Percentiles rank a stretch among this genome's conserved stretches.
Evolutionary conservation across 92 coral and sea anemone genomes (phyloP).

Genomic region (Isaurus tuberculatus): DNA sequence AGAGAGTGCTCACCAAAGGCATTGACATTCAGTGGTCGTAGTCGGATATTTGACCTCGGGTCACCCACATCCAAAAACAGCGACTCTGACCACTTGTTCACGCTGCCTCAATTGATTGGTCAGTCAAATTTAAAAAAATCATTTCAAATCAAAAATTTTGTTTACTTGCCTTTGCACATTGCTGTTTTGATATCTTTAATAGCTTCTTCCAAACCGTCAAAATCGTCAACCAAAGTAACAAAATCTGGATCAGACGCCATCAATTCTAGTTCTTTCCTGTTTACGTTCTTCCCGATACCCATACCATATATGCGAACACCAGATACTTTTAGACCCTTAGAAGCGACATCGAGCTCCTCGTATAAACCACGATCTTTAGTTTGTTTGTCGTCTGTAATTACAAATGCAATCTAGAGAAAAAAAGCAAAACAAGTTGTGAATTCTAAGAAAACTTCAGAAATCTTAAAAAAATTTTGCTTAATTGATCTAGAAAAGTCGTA

Average conservation of each 20-base stretch:
- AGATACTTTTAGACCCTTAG: slow-evolving; percentile 1
- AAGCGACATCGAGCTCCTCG: slow-evolving; percentile 20
- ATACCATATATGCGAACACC: slow-evolving; percentile 7
- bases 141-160: neutral
- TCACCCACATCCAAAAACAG: no score
- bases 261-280: slow-evolving; percentile 3
- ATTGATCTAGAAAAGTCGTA: no score
- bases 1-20: no score
- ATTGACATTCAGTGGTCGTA: no score
- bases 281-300: slow-evolving; percentile 18
- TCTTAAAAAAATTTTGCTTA: no score
- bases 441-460: no score
- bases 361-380: slow-evolving; percentile 22
- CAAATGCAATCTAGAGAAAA: slow-evolving; percentile 20
- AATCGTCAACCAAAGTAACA: slow-evolving; percentile 1
- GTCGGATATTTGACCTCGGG: no score
- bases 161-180: slow-evolving; percentile 18
- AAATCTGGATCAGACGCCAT: slow-evolving; percentile 36
- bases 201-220: slow-evolving; percentile 23
- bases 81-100: no score
- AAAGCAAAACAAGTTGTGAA: no score
- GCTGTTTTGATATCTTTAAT: slow-evolving; percentile 34
- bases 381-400: slow-evolving; percentile 26
- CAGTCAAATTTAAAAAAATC: no score
- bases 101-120: no score